phyloP scores from a whole-genome alignment of 1,140 invertebrate species.

The Zaprionus kolodkinae region DNA sequence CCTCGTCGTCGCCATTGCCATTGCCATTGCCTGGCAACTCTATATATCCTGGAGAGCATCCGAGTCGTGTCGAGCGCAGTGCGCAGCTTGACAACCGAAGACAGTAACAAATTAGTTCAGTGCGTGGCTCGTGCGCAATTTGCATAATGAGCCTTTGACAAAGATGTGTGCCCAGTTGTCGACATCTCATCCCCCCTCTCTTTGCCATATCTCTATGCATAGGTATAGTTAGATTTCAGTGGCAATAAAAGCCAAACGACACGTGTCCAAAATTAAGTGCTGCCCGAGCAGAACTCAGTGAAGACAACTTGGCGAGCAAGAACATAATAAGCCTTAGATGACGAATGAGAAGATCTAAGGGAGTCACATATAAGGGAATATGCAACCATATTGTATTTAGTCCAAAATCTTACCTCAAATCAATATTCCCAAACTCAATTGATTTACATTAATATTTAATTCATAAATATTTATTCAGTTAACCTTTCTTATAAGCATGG shows the following conservation, averaged over 20 bases:
- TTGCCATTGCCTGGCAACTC: conserved; percentile 27
- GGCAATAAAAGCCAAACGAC: conserved; percentile 61
- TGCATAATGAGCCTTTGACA: conserved; percentile 81
- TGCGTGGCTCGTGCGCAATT: conserved; percentile 73
- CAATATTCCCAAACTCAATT: too few relatives aligned
- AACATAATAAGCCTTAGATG: neutral
- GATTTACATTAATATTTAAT: too few relatives aligned
- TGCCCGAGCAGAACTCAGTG: conserved; percentile 41
- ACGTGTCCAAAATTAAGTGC: conserved; percentile 59
- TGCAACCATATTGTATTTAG: too few relatives aligned
- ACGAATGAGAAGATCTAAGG: neutral
- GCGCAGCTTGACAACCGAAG: conserved; percentile 76
- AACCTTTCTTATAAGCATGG: too few relatives aligned
- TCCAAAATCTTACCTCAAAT: too few relatives aligned
- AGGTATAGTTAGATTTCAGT: conserved; percentile 55
- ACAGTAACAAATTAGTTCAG: conserved; percentile 79
- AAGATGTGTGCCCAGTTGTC: conserved; percentile 55
- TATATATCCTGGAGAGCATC: conserved; percentile 37
- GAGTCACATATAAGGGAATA: too few relatives aligned
- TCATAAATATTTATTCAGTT: too few relatives aligned
- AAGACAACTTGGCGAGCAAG: too few relatives aligned
- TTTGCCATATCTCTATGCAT: neutral
- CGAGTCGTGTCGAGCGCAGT: conserved; percentile 33
- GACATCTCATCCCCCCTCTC: neutral
- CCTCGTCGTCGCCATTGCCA: too few relatives aligned